Evolutionary conservation across 2,888 invertebrate species (phyloP).

Genomic region (Leptopterna dolabrata): DNA sequence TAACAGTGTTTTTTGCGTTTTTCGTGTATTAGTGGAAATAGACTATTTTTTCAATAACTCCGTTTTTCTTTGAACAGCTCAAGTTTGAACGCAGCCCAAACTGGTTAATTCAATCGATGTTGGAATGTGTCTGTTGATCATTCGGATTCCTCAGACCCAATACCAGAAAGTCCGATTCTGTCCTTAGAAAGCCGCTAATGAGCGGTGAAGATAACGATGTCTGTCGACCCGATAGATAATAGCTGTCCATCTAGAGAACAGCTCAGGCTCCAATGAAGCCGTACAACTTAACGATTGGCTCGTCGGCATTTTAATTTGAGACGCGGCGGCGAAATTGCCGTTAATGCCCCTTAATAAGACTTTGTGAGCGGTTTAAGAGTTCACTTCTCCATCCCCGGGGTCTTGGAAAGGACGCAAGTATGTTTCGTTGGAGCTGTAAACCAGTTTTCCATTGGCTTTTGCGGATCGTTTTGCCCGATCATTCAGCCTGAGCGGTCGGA

Average conservation of each 20-base stretch:
- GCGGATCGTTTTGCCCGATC: not conserved
- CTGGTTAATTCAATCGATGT: not conserved
- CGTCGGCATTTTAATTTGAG: not conserved
- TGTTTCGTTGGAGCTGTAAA: not conserved
- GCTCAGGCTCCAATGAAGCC: not conserved
- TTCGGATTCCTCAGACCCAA: not conserved
- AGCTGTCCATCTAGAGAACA: not conserved
- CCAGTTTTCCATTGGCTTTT: not conserved
- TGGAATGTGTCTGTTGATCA: not conserved
- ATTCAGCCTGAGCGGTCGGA: too few relatives aligned
- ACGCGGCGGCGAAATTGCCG: constrained; percentile 11
- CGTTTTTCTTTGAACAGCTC: too few relatives aligned
- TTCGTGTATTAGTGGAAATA: too few relatives aligned
- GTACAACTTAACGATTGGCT: not conserved
- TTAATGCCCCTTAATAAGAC: constrained; percentile 16
- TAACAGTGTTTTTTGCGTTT: too few relatives aligned
- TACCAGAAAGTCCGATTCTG: not conserved
- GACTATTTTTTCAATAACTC: too few relatives aligned
- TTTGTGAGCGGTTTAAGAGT: not conserved
- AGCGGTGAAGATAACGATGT: not conserved
- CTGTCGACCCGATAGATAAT: not conserved
- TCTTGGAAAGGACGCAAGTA: not conserved
- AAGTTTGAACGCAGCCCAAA: too few relatives aligned
- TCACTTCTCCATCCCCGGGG: not conserved
- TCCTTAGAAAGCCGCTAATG: not conserved